Evolutionary conservation across 1,140 invertebrate species (phyloP), one percentile per base, ranked within the genome.

Genomic region (Drosophila trapezifrons): DNA sequence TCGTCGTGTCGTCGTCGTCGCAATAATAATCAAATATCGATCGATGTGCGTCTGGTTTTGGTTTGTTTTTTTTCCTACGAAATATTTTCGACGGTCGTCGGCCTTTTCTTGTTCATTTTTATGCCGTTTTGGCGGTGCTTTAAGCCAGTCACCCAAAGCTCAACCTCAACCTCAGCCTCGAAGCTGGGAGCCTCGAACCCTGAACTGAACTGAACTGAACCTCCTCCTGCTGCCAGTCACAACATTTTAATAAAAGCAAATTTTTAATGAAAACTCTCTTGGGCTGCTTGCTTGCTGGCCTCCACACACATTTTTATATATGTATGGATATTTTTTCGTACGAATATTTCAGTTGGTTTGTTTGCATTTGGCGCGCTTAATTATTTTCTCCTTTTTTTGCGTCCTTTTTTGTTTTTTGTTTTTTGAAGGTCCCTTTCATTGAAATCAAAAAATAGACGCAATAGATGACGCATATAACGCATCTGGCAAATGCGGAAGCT

Each of bases 11-110:
- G 57, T 56, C 72, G 58, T 47, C 74, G 62, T 78, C 60, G 73
- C 75, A 74, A 87, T 86, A 91, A 91, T 91, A 91, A 91, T 91
- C 89, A 90, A 90, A 90, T 91, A 91, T 91, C 89, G 90, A 91
- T 91, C 85, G 73, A 71, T 86, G 76, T 90, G 90, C 90, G 90
- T 91, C 90, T 91, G 90, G 79, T 79, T 90, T 55, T 35, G 67
- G 18, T 29, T 71, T 71, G 67, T 18, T 57, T 22, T 35, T 71
- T 80, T 79, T 83, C 56, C 58, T 59, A 76, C 71, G 54, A 85
- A 80, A 66, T 49, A 75, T 76, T 79, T 86, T 87, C 75, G 82
- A 75, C 69, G 74, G 69, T 78, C 70, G 63, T 78, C 75, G 69
- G 75, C 75, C 80, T 64, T 78, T 73, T 51, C 32, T 72, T 67